A percentile compares a stretch with the other conserved stretches of the same genome.
These are phyloP conservation scores for Heliconius himera DNA, from an alignment of 1,140 invertebrate species.

Conservation along the genomic window DNA sequence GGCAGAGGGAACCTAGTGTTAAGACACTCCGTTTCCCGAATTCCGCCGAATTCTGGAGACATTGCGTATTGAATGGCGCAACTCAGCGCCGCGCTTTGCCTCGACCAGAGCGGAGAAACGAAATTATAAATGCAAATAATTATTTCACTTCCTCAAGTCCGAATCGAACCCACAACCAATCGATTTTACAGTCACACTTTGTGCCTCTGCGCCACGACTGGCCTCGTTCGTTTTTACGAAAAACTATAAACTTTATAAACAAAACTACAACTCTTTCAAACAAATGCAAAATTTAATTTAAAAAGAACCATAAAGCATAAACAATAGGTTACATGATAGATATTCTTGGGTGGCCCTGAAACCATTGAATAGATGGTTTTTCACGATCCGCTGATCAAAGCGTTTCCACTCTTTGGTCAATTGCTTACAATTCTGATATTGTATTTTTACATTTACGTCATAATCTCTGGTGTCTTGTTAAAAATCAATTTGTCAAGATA, in stretches of 20 bases:
- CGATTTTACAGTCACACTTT: too few species aligned
- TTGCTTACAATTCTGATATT: slow-evolving; percentile 47
- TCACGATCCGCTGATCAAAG: slow-evolving; percentile 63
- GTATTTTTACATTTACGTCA: slow-evolving; percentile 32
- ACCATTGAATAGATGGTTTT: slow-evolving; percentile 54
- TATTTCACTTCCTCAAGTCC: too few species aligned
- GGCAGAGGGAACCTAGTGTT: too few species aligned
- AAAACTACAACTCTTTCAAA: not conserved
- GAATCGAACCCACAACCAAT: too few species aligned
- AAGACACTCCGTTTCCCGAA: too few species aligned
- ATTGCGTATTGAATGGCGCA: too few species aligned
- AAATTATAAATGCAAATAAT: too few species aligned
- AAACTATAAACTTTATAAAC: not conserved
- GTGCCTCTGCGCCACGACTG: too few species aligned
- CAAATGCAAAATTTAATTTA: not conserved
- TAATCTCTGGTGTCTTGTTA: slow-evolving; percentile 17
- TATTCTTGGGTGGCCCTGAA: slow-evolving; percentile 54
- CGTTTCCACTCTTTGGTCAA: slow-evolving; percentile 63
- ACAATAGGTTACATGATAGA: not conserved
- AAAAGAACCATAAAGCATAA: not conserved
- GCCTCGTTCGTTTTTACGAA: too few species aligned
- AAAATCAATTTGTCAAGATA: not conserved
- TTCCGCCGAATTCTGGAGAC: too few species aligned
- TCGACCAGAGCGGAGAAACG: too few species aligned
- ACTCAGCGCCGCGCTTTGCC: too few species aligned